Evolutionary conservation across 2,797 vertebrate species (phyloP), one percentile per base, ranked within the genome.

Genomic region (Coregonus suidteri): DNA sequence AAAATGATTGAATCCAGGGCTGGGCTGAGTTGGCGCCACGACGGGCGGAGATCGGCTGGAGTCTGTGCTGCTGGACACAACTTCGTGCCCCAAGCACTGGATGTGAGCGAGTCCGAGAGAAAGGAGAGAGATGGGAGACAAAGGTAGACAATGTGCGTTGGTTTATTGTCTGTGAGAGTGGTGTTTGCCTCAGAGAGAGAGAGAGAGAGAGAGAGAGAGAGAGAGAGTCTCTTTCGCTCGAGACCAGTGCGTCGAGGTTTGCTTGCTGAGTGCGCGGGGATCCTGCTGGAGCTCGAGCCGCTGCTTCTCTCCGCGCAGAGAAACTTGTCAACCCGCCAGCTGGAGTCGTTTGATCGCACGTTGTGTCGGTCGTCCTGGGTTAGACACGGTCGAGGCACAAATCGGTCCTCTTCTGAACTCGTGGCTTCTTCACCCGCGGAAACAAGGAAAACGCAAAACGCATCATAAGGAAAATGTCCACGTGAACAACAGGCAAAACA

Each of bases 1-100:
- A 98, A 93, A 90, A 98, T 96, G 96, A 97, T 94, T 93, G 97
- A 96, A 95, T 99, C 97, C 96, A 98, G 97, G 96, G 94, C 96
- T 96, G 94, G 89, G 95, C 94, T 94, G 96, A 93, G 88, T 83
- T 91, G 86, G 89, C 86, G 93, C 84, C 90, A 59, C 79, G 79
- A 74, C 34, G 59, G 83, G 41, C 77, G n/a, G 74, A 73, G 88
- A 64, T 86, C 75, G 66, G 41, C 79, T 74, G 73, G 75, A 65
- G 73, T 81, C 79, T 70, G 73, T 80, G 76, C 84, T 13, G 82
- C 84, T 89, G 87, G 87, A 84, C 59, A 80, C 74, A 31, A 67
- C 75, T 82, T 65, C 51, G 71, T 37, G 79, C 54, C 78, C 83
- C 66, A 77, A 18, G 81, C 80, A 79, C 7, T 81, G 81, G 68